Percentiles rank a stretch among this genome's conserved stretches.
phyloP scores from a whole-genome alignment of 2,797 vertebrate species.

The Chelon auratus region DNA sequence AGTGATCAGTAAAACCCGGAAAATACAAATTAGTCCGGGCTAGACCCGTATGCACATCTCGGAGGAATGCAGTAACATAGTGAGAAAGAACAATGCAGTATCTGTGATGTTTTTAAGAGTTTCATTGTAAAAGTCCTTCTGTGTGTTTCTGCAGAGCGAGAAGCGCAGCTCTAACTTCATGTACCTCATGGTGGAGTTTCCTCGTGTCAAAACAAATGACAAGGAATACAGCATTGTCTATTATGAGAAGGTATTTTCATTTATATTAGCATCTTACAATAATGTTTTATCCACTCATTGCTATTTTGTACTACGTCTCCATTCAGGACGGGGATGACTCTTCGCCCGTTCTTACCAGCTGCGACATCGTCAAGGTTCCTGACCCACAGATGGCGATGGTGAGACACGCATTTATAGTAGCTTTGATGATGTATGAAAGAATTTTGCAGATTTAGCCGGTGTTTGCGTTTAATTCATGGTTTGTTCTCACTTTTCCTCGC shows the following conservation, averaged over 20 bases:
- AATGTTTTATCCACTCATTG: conserved; percentile 11
- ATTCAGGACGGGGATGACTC: conserved; percentile 94
- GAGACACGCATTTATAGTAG: conserved; percentile 57
- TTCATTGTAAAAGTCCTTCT: background rate
- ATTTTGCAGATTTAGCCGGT: no score
- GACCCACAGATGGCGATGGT: conserved; percentile 99
- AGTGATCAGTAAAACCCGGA: no score
- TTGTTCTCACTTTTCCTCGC: background rate
- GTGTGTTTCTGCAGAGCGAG: conserved; percentile 88
- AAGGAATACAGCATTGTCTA: conserved; percentile 97
- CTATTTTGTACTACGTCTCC: background rate
- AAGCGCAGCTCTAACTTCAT: conserved; percentile 99
- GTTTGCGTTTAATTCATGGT: background rate
- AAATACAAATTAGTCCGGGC: background rate
- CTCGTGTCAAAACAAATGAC: conserved; percentile 93
- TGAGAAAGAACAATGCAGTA: background rate
- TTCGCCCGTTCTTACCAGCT: conserved; percentile 89
- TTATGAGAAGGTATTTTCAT: conserved; percentile 92
- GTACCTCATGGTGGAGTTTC: conserved; percentile 99
- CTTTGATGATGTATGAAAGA: background rate
- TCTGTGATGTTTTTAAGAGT: background rate
- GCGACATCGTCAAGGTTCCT: conserved; percentile 97
- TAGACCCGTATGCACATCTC: background rate
- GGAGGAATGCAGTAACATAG: background rate
- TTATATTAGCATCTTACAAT: background rate